Evolutionary conservation across 2,888 invertebrate genomes (phyloP), one percentile per base, ranked within the genome.

Genomic region (Branchipolynoe longqiensis): DNA sequence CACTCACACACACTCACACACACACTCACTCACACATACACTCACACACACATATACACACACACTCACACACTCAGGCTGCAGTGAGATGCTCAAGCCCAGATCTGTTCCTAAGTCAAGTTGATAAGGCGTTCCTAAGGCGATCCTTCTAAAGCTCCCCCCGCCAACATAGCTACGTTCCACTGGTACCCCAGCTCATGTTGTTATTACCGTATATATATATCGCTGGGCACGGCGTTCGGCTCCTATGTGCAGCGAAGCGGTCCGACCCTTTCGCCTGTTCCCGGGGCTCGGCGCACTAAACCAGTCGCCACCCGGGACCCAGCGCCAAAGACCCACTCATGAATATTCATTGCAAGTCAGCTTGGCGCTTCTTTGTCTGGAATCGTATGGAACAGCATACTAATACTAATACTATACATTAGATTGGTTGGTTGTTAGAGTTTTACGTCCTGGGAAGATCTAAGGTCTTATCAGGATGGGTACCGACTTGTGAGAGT

Each of bases 301-400:
- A 69, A 36, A 38, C 69, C 36, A 36, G 69, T n/a, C 38, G 12
- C 69, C 18, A 69, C 36, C 36, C 38, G 25, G 69, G 38, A 38
- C 12, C 58, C 58, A 58, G 58, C 58, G 58, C 12, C 4, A 38
- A 31, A 25, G 28, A 62, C 28, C 25, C 62, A 14, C 36, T 69
- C 69, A 69, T 69, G 69, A 69, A 69, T 69, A 69, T 69, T 69
- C 69, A 69, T 69, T 14, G 14, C 22, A 18, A 69, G 18, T 22
- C 2, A 31, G n/a, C n/a, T 48, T 8, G 48, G 48, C 22, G 69
- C 36, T 33, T 62, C 31, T 62, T 25, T 62, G 62, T 14, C 36
- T 33, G 36, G 12, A 1, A 12, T 14, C n/a, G 36, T 33, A 69
- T 69, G 38, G 36, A 69, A 12, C 69, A 69, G 38, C 69, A 69